Evolutionary conservation across 2,888 invertebrate genomes (phyloP).

Genomic region (Liposcelis brunnea): DNA sequence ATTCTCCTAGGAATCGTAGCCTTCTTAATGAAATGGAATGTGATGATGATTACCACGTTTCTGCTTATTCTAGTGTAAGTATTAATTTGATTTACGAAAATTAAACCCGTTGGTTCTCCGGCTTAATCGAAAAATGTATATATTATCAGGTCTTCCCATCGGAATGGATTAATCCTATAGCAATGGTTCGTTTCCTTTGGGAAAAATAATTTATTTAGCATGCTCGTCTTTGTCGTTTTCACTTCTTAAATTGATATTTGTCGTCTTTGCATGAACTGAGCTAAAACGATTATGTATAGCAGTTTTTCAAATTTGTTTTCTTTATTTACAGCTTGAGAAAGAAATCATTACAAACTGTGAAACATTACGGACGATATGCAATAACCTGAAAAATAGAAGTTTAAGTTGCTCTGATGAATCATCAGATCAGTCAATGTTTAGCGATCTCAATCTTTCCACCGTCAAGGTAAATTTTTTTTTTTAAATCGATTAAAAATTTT

Average conservation of each 20-base stretch:
- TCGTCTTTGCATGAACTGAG: no score
- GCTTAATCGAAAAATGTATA: not conserved
- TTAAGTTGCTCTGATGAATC: slow-evolving; percentile 1
- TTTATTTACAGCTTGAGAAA: slow-evolving; percentile 17
- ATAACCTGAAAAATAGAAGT: not conserved
- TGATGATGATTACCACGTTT: slow-evolving; percentile 31
- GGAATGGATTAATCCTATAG: slow-evolving; percentile 1
- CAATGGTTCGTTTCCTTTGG: not conserved
- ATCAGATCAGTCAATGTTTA: slow-evolving; percentile 5
- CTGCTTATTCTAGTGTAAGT: slow-evolving; percentile 7
- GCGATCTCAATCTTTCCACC: slow-evolving; percentile 6
- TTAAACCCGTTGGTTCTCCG: not conserved
- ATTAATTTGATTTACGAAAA: not conserved
- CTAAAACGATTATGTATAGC: no score
- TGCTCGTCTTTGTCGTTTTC: not conserved
- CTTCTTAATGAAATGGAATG: slow-evolving; percentile 84
- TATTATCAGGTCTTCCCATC: slow-evolving; percentile 4
- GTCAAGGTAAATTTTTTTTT: slow-evolving; percentile 8
- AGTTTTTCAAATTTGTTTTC: no score
- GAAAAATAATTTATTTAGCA: not conserved
- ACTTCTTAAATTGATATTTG: not conserved
- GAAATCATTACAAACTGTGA: slow-evolving; percentile 37
- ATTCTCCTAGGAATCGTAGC: slow-evolving; percentile 34
- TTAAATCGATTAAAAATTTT: no score
- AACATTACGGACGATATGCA: slow-evolving; percentile 50